phyloP scores from a whole-genome alignment of 1,140 invertebrate genomes.

The Lepidurus arcticus region DNA sequence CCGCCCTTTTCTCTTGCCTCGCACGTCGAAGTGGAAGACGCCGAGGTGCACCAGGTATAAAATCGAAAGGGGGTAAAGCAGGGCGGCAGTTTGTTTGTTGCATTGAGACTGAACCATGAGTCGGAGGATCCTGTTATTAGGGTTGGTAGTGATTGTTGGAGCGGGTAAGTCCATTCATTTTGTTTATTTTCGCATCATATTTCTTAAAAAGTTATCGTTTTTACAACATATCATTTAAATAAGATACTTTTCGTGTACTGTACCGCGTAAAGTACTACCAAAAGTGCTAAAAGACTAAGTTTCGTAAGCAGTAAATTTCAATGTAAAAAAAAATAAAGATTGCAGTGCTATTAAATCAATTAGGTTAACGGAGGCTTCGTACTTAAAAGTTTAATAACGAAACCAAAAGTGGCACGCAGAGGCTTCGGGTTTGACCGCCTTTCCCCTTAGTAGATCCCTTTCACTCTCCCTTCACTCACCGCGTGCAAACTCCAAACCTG shows the following conservation, averaged over 20 bases:
- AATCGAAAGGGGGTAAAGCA: slow-evolving; percentile 27
- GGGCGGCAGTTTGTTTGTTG: slow-evolving; percentile 24
- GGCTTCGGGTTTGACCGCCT: background rate
- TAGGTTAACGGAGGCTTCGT: background rate
- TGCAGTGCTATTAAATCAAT: background rate
- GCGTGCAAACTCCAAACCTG: slow-evolving; percentile 27
- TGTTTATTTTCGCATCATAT: background rate
- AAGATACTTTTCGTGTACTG: too few species aligned
- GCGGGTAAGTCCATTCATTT: background rate
- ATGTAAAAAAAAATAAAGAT: background rate
- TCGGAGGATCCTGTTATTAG: slow-evolving; percentile 7
- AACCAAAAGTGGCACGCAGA: slow-evolving; percentile 23
- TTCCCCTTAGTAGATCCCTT: background rate
- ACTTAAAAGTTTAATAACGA: background rate
- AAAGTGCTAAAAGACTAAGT: too few species aligned
- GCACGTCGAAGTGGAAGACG: background rate
- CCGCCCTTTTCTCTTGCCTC: background rate
- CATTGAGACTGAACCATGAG: background rate
- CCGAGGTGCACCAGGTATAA: slow-evolving; percentile 22
- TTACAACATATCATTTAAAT: too few species aligned
- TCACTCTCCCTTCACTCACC: slow-evolving; percentile 7
- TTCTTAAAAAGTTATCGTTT: background rate
- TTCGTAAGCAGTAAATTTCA: too few species aligned
- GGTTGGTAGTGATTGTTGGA: slow-evolving; percentile 1
- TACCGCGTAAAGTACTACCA: too few species aligned